phyloP scores from a whole-genome alignment of 2,113 vertebrate genomes.

The Forbesichthys agassizii region DNA sequence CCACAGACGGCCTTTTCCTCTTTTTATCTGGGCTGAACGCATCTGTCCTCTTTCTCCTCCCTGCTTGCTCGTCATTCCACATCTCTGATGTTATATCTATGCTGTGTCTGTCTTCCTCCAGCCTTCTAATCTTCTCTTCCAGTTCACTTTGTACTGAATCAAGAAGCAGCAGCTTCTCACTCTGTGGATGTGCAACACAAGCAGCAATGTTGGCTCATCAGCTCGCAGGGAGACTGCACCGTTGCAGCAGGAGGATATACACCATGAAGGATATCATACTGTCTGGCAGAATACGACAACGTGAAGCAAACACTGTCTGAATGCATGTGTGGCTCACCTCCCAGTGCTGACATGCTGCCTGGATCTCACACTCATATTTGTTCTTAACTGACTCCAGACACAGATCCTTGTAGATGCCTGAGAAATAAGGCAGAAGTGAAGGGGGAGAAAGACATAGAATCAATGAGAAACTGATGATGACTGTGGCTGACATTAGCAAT shows the following conservation, averaged over 20 bases:
- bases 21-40: constrained; percentile 91
- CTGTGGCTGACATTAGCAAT: not conserved
- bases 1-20: constrained; percentile 86
- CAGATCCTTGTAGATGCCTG: constrained; percentile 91
- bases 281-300: not conserved
- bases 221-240: not conserved
- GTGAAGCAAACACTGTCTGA: not conserved
- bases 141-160: constrained; percentile 90
- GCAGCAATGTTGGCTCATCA: not conserved
- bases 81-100: constrained; percentile 93
- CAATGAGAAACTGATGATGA: not conserved
- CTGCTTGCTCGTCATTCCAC: constrained; percentile 89
- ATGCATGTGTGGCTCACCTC: constrained; percentile 68
- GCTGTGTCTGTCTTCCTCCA: constrained; percentile 89
- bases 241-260: too few species aligned
- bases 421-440: not conserved
- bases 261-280: too few species aligned
- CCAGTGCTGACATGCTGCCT: constrained; percentile 88
- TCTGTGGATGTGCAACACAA: constrained; percentile 65
- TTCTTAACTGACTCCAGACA: constrained; percentile 92
- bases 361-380: constrained; percentile 91
- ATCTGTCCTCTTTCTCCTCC: constrained; percentile 87
- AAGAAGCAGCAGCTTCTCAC: constrained; percentile 88
- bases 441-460: not conserved
- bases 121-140: constrained; percentile 88